Evolutionary conservation across 2,888 invertebrate genomes (phyloP).

Genomic region (Seira musarum): DNA sequence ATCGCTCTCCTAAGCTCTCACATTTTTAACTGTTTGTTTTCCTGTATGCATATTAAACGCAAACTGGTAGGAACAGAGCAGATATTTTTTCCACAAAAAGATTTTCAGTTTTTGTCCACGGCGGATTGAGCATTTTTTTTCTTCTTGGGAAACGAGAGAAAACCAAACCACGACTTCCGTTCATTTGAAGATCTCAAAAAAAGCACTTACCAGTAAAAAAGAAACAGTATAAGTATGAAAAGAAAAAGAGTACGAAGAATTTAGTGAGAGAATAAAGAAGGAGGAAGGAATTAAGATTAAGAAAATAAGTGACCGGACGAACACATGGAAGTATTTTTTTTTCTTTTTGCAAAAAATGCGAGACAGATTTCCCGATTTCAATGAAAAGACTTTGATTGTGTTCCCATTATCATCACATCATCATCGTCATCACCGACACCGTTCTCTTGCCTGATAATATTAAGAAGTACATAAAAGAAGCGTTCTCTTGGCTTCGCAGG

Average conservation of each 20-base stretch:
- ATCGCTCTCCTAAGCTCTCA: too few species aligned
- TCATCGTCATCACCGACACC: not conserved
- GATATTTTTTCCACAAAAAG: too few species aligned
- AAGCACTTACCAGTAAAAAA: not conserved
- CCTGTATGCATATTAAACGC: too few species aligned
- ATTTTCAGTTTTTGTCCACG: too few species aligned
- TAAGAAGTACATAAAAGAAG: not conserved
- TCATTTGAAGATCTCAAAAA: constrained; percentile 29
- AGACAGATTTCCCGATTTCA: not conserved
- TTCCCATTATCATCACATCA: not conserved
- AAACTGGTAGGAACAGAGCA: too few species aligned
- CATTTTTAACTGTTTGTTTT: too few species aligned
- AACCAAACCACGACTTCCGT: constrained; percentile 30
- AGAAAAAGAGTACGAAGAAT: constrained; percentile 9
- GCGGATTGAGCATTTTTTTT: not conserved
- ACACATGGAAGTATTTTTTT: not conserved
- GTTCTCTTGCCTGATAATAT: not conserved
- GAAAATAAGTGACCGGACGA: not conserved
- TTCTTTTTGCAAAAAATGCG: not conserved
- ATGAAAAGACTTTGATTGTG: constrained; percentile 5
- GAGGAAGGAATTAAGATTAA: not conserved
- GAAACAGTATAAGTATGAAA: not conserved
- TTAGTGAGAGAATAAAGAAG: not conserved
- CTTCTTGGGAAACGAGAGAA: not conserved
- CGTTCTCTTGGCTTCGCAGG: not conserved